Percentiles rank a stretch among this genome's conserved stretches.
Evolutionary conservation across 2,888 invertebrate species (phyloP).

Genomic region (Dasysyrphus tricinctus): DNA sequence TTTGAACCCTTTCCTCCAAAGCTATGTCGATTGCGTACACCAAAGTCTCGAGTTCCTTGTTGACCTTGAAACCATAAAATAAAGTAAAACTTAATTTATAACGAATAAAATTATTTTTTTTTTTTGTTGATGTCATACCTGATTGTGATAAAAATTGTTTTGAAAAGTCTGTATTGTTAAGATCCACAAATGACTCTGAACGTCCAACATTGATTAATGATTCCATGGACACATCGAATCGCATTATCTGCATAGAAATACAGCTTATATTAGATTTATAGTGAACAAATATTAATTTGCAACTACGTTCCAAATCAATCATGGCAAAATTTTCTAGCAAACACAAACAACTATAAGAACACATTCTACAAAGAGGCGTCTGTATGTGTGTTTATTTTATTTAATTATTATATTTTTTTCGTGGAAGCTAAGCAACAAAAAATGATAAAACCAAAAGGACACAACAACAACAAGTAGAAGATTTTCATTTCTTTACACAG

Average conservation of each 20-base stretch:
- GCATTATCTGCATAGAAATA: constrained; percentile 87
- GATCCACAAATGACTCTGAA: constrained; percentile 93
- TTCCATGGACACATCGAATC: constrained; percentile 91
- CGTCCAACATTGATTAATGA: constrained; percentile 89
- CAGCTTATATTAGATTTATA: constrained; percentile 2
- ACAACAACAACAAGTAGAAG: constrained; percentile 65
- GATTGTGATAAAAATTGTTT: constrained; percentile 79
- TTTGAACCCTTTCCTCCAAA: constrained; percentile 86
- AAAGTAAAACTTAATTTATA: neutral
- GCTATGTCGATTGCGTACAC: constrained; percentile 84
- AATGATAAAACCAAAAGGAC: constrained; percentile 51
- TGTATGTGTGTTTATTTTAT: neutral
- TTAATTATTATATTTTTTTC: constrained; percentile 27
- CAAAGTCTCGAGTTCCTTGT: constrained; percentile 79
- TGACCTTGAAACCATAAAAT: constrained; percentile 76
- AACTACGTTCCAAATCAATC: constrained; percentile 67
- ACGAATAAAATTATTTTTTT: neutral
- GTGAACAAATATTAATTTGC: neutral
- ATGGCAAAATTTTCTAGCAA: constrained; percentile 57
- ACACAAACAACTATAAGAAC: constrained; percentile 53
- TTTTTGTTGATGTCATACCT: constrained; percentile 74
- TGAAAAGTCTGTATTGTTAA: constrained; percentile 87
- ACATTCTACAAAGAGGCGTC: constrained; percentile 65
- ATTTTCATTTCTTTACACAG: constrained; percentile 47
- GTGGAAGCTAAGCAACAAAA: constrained; percentile 56